Evolutionary conservation across 2,797 vertebrate species (phyloP), one percentile per base, ranked within the genome.

Genomic region (Sebastes cheni): DNA sequence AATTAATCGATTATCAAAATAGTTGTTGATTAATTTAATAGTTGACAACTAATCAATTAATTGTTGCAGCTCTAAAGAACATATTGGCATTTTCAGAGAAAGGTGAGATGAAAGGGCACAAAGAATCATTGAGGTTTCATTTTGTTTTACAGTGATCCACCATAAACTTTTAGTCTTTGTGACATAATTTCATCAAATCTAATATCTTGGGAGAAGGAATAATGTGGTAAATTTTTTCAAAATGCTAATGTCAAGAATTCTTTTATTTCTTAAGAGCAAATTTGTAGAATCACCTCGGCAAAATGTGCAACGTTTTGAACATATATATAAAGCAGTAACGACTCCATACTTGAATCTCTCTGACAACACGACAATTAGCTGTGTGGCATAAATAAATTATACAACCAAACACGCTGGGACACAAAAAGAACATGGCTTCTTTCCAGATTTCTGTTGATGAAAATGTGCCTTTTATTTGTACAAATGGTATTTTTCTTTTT

Each of bases 401-500:
- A 79, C 74, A 75, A 87, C 85, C 84, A 82, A 90, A 92, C 86
- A 74, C 7, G n/a, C 72, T 70, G 64, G 67, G 81, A 88, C 64
- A 82, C 79, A 81, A 85, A 82, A 80, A 91, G 74, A 86, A 88
- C 83, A 84, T 81, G 84, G 88, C 81, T 85, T 92, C 86, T 92
- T 84, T 91, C 72, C 84, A 87, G 84, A 90, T 91, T 95, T 94
- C 78, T 90, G 91, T 94, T 89, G 76, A 89, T 82, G 76, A 93
- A 95, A 95, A 94, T 83, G 91, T 96, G 93, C 94, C 93, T 96
- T 97, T 95, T 87, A 89, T 94, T 85, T 92, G 75, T 87, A 93
- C 81, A 65, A 91, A 81, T 84, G 8, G 52, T 80, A 65, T 69
- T 76, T 59, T 92, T 86, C 72, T 87, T 86, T 90, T 52, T 78